These are phyloP conservation scores for Epizoanthus fatuus DNA, from an alignment of 92 coral and sea anemone species.

Conservation along the genomic window DNA sequence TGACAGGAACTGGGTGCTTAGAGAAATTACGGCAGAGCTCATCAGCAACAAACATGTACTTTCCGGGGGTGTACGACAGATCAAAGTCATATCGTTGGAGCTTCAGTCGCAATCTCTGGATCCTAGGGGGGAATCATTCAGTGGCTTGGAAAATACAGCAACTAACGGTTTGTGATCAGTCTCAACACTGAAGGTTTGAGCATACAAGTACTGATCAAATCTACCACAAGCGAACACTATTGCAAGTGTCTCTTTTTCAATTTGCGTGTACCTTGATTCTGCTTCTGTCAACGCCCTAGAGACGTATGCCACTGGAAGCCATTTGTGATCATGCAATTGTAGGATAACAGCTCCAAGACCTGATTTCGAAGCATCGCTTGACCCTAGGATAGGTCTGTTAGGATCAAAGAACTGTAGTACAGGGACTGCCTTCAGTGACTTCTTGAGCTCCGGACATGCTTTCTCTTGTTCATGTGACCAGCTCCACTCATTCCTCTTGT, in stretches of 20 bases:
- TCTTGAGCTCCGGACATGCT: constrained; percentile 14
- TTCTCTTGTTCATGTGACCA: constrained; percentile 32
- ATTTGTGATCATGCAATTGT: constrained; percentile 26
- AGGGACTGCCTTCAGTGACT: constrained; percentile 19
- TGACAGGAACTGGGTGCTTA: background rate
- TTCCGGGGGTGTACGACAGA: constrained; percentile 8
- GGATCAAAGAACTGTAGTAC: constrained; percentile 48
- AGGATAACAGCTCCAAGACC: constrained; percentile 39
- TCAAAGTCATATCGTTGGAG: constrained; percentile 37
- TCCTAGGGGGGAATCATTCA: constrained; percentile 34
- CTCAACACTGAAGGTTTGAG: constrained; percentile 18
- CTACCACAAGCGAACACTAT: constrained; percentile 34
- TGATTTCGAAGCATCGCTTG: constrained; percentile 37
- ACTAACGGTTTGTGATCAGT: constrained; percentile 36
- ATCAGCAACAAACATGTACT: constrained; percentile 27
- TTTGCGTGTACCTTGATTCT: constrained; percentile 37
- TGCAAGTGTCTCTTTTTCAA: constrained; percentile 37
- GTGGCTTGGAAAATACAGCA: constrained; percentile 30
- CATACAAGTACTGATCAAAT: constrained; percentile 36
- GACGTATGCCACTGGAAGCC: constrained; percentile 43
- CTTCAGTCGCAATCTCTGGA: background rate
- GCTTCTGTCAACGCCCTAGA: constrained; percentile 41
- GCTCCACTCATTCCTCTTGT: constrained; percentile 14
- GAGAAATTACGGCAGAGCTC: constrained; percentile 6
- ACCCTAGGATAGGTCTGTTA: constrained; percentile 29